Evolutionary conservation across 2,797 vertebrate genomes (phyloP).

Genomic region (Lerista edwardsae): DNA sequence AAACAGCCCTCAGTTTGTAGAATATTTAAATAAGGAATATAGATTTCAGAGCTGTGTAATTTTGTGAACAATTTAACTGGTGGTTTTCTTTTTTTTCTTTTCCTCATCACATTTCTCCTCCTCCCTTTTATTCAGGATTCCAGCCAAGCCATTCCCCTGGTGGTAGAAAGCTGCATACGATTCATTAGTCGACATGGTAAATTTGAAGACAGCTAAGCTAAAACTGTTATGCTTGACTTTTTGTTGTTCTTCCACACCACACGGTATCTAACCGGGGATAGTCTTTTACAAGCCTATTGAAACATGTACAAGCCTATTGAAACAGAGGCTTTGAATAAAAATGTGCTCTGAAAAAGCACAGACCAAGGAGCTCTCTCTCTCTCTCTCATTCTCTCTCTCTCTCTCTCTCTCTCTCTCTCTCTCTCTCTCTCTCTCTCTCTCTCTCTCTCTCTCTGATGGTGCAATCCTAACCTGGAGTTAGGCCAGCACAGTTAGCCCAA

Average conservation of each 20-base stretch:
- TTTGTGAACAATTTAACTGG: conserved; percentile 20
- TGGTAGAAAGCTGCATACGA: conserved; percentile 97
- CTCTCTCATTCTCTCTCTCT: too few species aligned
- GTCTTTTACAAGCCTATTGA: background rate
- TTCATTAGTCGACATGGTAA: conserved; percentile 97
- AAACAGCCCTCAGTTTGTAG: background rate
- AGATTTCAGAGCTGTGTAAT: conserved; percentile 12
- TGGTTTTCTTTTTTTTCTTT: background rate
- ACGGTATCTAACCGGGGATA: background rate
- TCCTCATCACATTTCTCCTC: background rate
- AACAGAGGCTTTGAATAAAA: background rate
- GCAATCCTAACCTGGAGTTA: too few species aligned
- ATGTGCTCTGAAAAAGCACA: background rate
- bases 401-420: too few species aligned
- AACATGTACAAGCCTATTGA: background rate
- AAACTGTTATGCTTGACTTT: background rate
- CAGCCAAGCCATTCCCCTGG: conserved; percentile 91
- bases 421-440: too few species aligned
- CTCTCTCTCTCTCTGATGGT: too few species aligned
- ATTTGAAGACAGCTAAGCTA: conserved; percentile 17
- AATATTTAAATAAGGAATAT: background rate
- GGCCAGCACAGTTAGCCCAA: too few species aligned
- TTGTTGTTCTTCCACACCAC: background rate
- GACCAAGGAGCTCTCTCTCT: too few species aligned
- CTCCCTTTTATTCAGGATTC: conserved; percentile 81